Base-by-base conservation (phyloP, 2,113 vertebrate species). In the cat (Felis catus) region DNA sequence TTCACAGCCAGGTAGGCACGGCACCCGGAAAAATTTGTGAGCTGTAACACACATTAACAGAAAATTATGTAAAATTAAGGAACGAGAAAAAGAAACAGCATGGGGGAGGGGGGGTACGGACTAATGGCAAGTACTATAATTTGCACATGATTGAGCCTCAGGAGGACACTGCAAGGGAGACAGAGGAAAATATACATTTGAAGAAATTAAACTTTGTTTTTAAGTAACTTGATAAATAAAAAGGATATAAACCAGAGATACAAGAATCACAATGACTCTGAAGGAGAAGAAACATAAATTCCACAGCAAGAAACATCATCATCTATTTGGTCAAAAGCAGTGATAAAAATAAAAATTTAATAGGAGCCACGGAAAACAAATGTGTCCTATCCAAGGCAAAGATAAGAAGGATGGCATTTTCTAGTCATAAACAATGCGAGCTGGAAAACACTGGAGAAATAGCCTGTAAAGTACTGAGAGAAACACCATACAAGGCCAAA, bases 401-500 rank as follows among this genome's bases (percentile, higher is more conserved):
- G 61, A 23, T 33, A 15, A 23, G 11, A 66, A 13, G 36, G 36
- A 63, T 16, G 29, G 11, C 6, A 2, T 5, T 66, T 66, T 33
- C 41, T 48, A 15, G n/a, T 41, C 25, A 3, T 39, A 29, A 81
- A 58, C 21, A 15, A 18, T 16, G n/a, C 13, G 10, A 33, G 58
- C 27, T 7, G 7, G 39, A 3, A 85, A 45, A 10, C 18, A 1
- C 3, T 14, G 29, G 61, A 4, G 29, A 1, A 66, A 33, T 7
- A 48, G 29, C 61, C 19, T 23, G 31, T 48, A 3, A 66, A 15
- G 4, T 23, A 14, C 11, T 8, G 3, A 85, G 39, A 41, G 0
- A 1, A 25, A 36, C 0, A 23, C 11, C 21, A 9, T 7, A n/a
- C 11, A 3, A 25, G 11, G 5, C 21, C 41, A 31, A 3, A 73